phyloP scores from a whole-genome alignment of 2,888 invertebrate species.

The Corythucha ciliata region DNA sequence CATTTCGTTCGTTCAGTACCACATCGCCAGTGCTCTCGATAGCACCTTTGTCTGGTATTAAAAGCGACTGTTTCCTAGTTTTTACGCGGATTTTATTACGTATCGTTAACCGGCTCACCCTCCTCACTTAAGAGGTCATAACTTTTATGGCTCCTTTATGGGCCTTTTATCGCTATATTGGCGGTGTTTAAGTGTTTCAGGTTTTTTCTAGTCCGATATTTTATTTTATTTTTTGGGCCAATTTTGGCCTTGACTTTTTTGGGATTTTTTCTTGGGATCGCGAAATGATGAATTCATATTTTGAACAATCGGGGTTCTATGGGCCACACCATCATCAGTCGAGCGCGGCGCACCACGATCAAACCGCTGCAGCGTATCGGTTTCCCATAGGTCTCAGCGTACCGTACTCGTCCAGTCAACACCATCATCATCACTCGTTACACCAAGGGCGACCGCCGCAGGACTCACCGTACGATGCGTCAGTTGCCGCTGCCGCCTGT shows the following conservation, averaged over 20 bases:
- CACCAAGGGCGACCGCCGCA: slow-evolving; percentile 73
- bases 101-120: slow-evolving; percentile 23
- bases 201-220: background rate
- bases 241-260: background rate
- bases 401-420: slow-evolving; percentile 63
- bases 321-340: slow-evolving; percentile 73
- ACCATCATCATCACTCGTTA: slow-evolving; percentile 62
- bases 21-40: slow-evolving; percentile 24
- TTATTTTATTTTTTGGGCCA: background rate
- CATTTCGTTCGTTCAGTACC: slow-evolving; percentile 21
- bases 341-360: slow-evolving; percentile 58
- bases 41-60: slow-evolving; percentile 18
- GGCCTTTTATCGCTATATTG: slow-evolving; percentile 27
- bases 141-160: slow-evolving; percentile 31
- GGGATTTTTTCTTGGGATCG: slow-evolving; percentile 1
- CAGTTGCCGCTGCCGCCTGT: slow-evolving; percentile 70
- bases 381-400: slow-evolving; percentile 78
- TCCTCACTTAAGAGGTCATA: slow-evolving; percentile 14
- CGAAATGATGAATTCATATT: slow-evolving; percentile 78
- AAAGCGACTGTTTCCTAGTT: slow-evolving; percentile 5
- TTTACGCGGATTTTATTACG: slow-evolving; percentile 26
- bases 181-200: slow-evolving; percentile 12
- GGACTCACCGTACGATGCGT: slow-evolving; percentile 85
- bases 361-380: slow-evolving; percentile 61
- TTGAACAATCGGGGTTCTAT: slow-evolving; percentile 93